phyloP scores from a whole-genome alignment of 2,888 invertebrate genomes.

The Amiota communis region DNA sequence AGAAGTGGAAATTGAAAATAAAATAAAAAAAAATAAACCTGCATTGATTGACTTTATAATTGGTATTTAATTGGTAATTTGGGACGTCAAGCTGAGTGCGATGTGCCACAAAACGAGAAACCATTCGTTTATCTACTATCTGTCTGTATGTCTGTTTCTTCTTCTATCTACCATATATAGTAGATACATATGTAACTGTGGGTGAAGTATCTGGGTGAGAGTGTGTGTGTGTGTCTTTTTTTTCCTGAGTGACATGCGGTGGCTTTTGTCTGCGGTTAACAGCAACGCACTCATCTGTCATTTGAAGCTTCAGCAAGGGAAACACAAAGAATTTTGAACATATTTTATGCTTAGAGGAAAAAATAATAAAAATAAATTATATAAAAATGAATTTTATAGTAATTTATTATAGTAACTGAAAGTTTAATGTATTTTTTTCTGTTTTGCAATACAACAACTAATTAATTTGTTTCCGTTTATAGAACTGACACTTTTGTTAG shows the following conservation, averaged over 20 bases:
- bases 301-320: neutral
- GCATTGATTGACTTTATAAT: slow-evolving; percentile 45
- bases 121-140: too few relatives aligned
- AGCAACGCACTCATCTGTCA: slow-evolving; percentile 9
- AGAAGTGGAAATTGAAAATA: neutral
- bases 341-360: neutral
- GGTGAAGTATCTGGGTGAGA: neutral
- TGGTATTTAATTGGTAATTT: slow-evolving; percentile 43
- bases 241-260: slow-evolving; percentile 5
- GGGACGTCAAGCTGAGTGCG: slow-evolving; percentile 33
- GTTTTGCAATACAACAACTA: too few relatives aligned
- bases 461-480: too few relatives aligned
- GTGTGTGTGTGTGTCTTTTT: slow-evolving; percentile 3
- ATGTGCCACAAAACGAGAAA: neutral
- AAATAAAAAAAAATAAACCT: slow-evolving; percentile 1
- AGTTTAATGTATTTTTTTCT: neutral
- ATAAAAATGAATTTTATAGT: neutral
- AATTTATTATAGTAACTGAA: slow-evolving; percentile 9
- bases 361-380: slow-evolving; percentile 10
- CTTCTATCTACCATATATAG: too few relatives aligned
- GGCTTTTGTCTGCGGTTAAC: slow-evolving; percentile 20
- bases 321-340: too few relatives aligned
- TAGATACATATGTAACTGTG: neutral
- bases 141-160: too few relatives aligned
- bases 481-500: too few relatives aligned